Conservation (phyloP, 2,888 invertebrate genomes). For the Epinotia ramella region DNA sequence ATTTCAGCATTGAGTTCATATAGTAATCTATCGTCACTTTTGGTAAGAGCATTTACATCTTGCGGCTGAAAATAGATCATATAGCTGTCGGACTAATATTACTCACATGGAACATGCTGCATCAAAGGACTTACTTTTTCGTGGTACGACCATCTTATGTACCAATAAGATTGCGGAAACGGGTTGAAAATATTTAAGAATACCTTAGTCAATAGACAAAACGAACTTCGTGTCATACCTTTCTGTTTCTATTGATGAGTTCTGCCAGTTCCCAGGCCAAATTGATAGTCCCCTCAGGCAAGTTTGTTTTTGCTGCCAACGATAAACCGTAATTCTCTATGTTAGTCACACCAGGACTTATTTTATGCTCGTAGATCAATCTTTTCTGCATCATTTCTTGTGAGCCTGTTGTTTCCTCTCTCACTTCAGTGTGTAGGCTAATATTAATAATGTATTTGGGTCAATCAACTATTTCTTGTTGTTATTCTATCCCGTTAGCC, state of each 20-base stretch:
- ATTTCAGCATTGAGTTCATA: slow-evolving; percentile 73
- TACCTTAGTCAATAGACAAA: background rate
- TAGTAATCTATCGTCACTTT: slow-evolving; percentile 60
- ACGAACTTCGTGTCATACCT: slow-evolving; percentile 58
- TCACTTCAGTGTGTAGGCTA: slow-evolving; percentile 74
- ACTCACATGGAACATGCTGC: too few relatives aligned
- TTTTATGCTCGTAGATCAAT: slow-evolving; percentile 87
- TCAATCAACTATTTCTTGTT: too few relatives aligned
- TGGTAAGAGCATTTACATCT: slow-evolving; percentile 56
- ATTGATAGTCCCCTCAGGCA: slow-evolving; percentile 84
- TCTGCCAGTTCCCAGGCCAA: slow-evolving; percentile 80
- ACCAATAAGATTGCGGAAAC: too few relatives aligned
- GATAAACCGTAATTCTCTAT: slow-evolving; percentile 88
- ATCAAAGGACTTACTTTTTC: too few relatives aligned
- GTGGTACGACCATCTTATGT: too few relatives aligned
- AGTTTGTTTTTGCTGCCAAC: slow-evolving; percentile 86
- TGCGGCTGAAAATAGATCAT: slow-evolving; percentile 60
- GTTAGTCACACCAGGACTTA: slow-evolving; percentile 85
- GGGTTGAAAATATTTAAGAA: too few relatives aligned
- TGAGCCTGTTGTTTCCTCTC: slow-evolving; percentile 61
- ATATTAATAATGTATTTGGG: background rate
- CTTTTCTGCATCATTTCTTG: slow-evolving; percentile 60
- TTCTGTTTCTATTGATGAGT: slow-evolving; percentile 65
- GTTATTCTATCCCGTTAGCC: too few relatives aligned
- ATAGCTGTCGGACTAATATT: too few relatives aligned